phyloP scores from a whole-genome alignment of 2,888 invertebrate species.

The Harpalus rufipes region DNA sequence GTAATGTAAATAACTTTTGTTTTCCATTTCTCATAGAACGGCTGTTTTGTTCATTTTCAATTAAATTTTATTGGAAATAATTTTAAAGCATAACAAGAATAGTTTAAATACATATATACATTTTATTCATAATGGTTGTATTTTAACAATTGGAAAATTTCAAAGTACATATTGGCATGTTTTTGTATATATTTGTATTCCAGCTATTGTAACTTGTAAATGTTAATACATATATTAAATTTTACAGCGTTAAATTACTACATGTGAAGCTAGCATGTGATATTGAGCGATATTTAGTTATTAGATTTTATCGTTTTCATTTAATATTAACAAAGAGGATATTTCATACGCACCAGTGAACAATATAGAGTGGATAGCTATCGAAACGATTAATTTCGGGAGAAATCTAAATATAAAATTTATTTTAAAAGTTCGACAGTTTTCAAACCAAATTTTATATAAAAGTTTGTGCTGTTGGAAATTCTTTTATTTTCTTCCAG shows the following conservation, averaged over 20 bases:
- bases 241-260: not conserved
- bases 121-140: no score
- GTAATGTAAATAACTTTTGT: no score
- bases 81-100: no score
- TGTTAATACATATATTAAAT: not conserved
- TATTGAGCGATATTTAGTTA: not conserved
- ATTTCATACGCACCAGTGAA: not conserved
- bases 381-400: not conserved
- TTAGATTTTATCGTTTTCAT: conserved; percentile 6
- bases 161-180: no score
- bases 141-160: no score
- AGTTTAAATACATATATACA: no score
- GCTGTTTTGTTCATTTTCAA: no score
- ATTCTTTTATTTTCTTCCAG: conserved; percentile 9
- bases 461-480: not conserved
- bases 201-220: not conserved
- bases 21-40: no score
- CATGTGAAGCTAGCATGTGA: not conserved
- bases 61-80: no score
- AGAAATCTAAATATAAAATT: not conserved
- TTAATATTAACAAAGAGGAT: not conserved
- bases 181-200: not conserved
- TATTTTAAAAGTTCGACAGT: not conserved
- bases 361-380: not conserved
- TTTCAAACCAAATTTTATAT: not conserved